Conservation (phyloP, 2,888 invertebrate species). For the Eledone cirrhosa region DNA sequence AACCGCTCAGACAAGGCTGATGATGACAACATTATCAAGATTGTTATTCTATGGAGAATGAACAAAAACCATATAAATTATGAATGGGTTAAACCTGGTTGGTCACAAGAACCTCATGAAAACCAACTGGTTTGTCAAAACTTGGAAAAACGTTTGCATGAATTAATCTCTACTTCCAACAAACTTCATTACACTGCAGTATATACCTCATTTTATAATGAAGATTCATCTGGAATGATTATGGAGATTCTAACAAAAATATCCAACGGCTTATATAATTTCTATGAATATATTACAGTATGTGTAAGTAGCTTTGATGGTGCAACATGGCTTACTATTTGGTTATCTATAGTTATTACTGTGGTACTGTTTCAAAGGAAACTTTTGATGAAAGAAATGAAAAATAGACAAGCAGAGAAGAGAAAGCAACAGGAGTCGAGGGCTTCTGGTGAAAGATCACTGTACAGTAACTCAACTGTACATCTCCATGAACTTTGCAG, state of each 20-base stretch:
- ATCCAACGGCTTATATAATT: neutral
- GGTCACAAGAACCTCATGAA: constrained; percentile 67
- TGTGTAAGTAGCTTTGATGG: neutral
- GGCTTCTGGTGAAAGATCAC: constrained; percentile 34
- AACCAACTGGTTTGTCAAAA: constrained; percentile 39
- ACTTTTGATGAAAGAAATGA: too few relatives aligned
- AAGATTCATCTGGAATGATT: constrained; percentile 54
- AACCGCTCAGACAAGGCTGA: constrained; percentile 43
- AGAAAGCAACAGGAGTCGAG: too few relatives aligned
- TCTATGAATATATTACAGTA: neutral
- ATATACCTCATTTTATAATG: constrained; percentile 56
- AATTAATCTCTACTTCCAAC: constrained; percentile 48
- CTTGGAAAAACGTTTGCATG: constrained; percentile 48
- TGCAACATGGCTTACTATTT: too few relatives aligned
- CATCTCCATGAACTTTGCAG: constrained; percentile 87
- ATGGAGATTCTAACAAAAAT: constrained; percentile 1
- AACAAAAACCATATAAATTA: constrained; percentile 87
- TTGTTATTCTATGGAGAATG: constrained; percentile 89
- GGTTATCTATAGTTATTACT: constrained; percentile 21
- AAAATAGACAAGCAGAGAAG: too few relatives aligned
- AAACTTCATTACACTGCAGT: constrained; percentile 48
- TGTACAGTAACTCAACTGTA: constrained; percentile 32
- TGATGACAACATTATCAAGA: constrained; percentile 60
- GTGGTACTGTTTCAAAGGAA: constrained; percentile 37
- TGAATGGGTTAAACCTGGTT: constrained; percentile 83